Evolutionary conservation across 2,797 vertebrate species (phyloP), one percentile per base, ranked within the genome.

Genomic region (Lepus oiostolus): DNA sequence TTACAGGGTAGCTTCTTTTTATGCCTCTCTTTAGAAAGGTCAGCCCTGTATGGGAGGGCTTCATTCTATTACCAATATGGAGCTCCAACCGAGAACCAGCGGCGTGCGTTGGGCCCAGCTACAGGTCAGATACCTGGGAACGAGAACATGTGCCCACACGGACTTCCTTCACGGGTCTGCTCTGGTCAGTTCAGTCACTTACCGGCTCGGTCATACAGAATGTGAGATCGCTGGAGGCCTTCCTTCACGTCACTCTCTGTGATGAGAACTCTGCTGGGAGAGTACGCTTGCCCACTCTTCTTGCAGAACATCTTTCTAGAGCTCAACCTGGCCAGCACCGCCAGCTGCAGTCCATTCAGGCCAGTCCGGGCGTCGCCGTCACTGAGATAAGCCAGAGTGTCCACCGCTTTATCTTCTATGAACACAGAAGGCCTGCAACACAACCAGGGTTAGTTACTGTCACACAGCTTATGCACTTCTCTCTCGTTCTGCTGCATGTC

Each of bases 201-300:
- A 99, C 99, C 99, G 86, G 99, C 99, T 98, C 99, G 99, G 96
- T 99, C 99, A 74, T 99, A 99, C 17, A 99, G 98, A 96, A 99
- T 99, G 94, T 99, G 99, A 24, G 99, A 99, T 90, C 99, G 98
- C 97, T 99, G 99, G 1, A 99, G 99, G 28, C 99, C 99, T 97
- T 99, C 99, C 97, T 99, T 99, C 75, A 99, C 82, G 0, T 99
- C 99, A 5, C 98, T 98, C 98, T 99, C 99, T 17, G 98, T 99
- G 91, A 99, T 98, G 88, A 99, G 32, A 82, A 99, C 97, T 52
- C 97, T 96, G 90, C 94, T 96, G 62, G 95, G 35, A 68, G 97
- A 94, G 63, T 72, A 92, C 54, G 92, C 95, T 90, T 96, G 79
- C 17, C 68, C 5, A 19, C 85, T 68, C 82, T 71, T 96, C 96